Percentiles rank a stretch among this genome's conserved stretches.
Evolutionary conservation across 1,140 invertebrate species (phyloP).

Genomic region (Camponotus vicinus): DNA sequence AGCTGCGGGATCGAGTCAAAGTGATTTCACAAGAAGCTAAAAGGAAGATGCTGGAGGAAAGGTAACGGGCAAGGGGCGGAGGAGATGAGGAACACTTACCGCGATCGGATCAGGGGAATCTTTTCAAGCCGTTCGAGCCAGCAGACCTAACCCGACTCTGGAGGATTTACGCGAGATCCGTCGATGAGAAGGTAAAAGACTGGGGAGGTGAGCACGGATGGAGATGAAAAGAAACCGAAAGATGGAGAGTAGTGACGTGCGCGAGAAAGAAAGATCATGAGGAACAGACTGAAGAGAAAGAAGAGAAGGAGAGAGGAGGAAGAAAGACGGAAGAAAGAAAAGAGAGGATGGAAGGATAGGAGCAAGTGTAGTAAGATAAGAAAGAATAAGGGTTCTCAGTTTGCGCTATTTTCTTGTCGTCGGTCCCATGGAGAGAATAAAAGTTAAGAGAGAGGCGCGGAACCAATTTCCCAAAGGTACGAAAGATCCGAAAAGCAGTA

Average conservation of each 20-base stretch:
- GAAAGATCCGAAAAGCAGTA: constrained; percentile 73
- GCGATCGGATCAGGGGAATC: constrained; percentile 66
- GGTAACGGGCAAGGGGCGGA: not conserved
- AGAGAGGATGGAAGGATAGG: constrained; percentile 17
- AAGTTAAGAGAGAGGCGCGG: constrained; percentile 76
- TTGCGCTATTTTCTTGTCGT: constrained; percentile 80
- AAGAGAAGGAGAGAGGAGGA: not conserved
- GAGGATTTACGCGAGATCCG: constrained; percentile 65
- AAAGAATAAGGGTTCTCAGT: constrained; percentile 71
- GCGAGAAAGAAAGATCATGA: not conserved
- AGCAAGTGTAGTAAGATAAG: constrained; percentile 71
- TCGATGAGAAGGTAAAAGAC: constrained; percentile 71
- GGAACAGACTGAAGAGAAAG: too few relatives aligned
- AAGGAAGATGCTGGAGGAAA: constrained; percentile 50
- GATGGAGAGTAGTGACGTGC: not conserved
- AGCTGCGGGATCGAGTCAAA: constrained; percentile 67
- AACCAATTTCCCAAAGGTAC: constrained; percentile 82
- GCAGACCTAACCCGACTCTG: constrained; percentile 62
- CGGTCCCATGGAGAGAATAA: constrained; percentile 79
- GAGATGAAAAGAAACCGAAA: constrained; percentile 33
- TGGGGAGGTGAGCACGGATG: constrained; percentile 42
- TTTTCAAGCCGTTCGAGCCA: constrained; percentile 64
- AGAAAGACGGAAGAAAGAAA: not conserved
- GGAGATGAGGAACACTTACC: constrained; percentile 70
- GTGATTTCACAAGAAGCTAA: constrained; percentile 65